These are phyloP conservation scores for Bombus picipes DNA, from an alignment of 1,140 invertebrate genomes.

Conservation along the genomic window DNA sequence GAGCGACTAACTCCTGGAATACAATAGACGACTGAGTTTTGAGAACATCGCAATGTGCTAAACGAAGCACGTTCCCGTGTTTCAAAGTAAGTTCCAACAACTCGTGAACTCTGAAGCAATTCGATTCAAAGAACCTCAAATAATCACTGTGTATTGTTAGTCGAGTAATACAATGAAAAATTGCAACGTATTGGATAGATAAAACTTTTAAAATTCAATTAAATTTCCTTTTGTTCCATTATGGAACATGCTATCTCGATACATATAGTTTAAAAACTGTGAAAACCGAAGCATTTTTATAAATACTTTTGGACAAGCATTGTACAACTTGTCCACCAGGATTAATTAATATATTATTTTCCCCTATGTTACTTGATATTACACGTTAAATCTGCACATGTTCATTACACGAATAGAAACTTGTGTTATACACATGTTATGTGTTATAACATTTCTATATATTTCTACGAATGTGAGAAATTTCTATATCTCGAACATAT, in stretches of 20 bases:
- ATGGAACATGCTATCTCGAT: not conserved
- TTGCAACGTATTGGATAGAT: too few species aligned
- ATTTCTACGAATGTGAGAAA: too few species aligned
- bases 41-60: not conserved
- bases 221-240: not conserved
- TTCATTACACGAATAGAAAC: too few species aligned
- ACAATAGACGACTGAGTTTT: not conserved
- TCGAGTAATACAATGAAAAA: not conserved
- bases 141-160: not conserved
- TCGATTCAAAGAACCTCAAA: not conserved
- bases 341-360: not conserved
- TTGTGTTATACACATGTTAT: too few species aligned
- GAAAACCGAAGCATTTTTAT: not conserved
- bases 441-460: too few species aligned
- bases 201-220: not conserved
- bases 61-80: constrained; percentile 16
- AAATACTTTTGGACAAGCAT: not conserved
- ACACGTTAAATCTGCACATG: too few species aligned
- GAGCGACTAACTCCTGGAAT: not conserved
- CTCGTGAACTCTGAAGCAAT: not conserved
- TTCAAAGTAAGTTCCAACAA: not conserved
- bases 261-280: not conserved
- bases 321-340: not conserved
- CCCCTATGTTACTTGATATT: too few species aligned
- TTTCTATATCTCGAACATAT: too few species aligned